Base-by-base conservation (phyloP, 2,888 invertebrate species). In the Mesorhabditis spiculigera region DNA sequence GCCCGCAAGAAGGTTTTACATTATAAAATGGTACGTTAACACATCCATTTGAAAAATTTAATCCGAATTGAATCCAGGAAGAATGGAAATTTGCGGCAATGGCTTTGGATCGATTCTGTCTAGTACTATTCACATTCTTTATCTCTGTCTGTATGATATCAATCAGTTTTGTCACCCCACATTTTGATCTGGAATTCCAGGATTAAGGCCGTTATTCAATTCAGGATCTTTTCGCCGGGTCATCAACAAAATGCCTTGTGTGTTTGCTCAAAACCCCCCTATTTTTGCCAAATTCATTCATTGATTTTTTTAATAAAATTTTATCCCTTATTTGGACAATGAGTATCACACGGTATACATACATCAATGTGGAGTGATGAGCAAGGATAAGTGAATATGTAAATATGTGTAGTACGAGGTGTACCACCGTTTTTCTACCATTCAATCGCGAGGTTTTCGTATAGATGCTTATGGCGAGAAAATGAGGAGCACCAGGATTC, bases 81-180 rank as follows among this genome's bases (percentile, higher is more conserved):
- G 78, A 80, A 43, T 80, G 80, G 80, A 78, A 78, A 68, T 80
- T 75, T 67, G 78, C 80, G 4, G 80, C 80, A 8, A 77, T 80
- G 77, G 76, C 77, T 13, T 66, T 80, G 5, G 80, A 80, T 67
- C 72, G 80, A 42, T 68, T 80, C 16, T 80, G 80, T 65, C 70
- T 80, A 10, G 64, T 78, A 0, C 69, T 80, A 4, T 73, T 78
- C 63, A 76, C 78, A 5, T 61, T 75, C 61, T 72, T 80, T 45
- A 75, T 80, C 6, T 44, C 73, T 4, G 65, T 74, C 13, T 78
- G 77, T 63, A 66, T 81, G 16, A 67, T 73, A 50, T 72, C 73
- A 8, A 75, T 81, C 66, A 50, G 68, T 28, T 63, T 73, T 44
- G 74, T 74, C 0, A 79, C 79, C 4, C 80, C 80, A 68, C 75